Conservation (phyloP, 2,888 invertebrate species). For the Epinotia brunnichana region DNA sequence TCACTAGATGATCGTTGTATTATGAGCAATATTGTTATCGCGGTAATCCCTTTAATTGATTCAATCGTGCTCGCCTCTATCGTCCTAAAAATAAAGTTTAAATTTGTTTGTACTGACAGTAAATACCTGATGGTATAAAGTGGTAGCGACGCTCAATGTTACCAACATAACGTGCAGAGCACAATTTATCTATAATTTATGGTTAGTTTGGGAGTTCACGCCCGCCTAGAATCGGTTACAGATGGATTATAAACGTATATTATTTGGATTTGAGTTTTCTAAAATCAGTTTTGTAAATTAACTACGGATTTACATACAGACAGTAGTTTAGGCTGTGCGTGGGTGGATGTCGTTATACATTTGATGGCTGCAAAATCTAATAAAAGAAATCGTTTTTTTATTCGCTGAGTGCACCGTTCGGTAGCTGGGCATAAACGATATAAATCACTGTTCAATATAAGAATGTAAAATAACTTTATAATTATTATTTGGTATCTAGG, state of each 20-base stretch:
- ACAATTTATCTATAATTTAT: constrained; percentile 66
- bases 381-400: constrained; percentile 32
- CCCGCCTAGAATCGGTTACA: constrained; percentile 61
- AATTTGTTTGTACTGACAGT: constrained; percentile 11
- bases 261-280: constrained; percentile 48
- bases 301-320: constrained; percentile 37
- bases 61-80: not conserved
- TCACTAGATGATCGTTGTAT: constrained; percentile 44
- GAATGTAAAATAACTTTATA: constrained; percentile 15
- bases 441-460: constrained; percentile 17
- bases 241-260: constrained; percentile 58
- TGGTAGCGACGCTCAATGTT: constrained; percentile 62
- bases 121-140: constrained; percentile 43
- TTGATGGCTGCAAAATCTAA: constrained; percentile 39
- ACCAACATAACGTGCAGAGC: constrained; percentile 48
- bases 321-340: constrained; percentile 29
- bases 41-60: constrained; percentile 42
- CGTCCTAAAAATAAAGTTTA: not conserved
- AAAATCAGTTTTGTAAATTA: constrained; percentile 43
- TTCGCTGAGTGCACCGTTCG: constrained; percentile 20
- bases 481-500: no score
- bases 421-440: constrained; percentile 32
- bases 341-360: constrained; percentile 39
- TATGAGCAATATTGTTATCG: constrained; percentile 43
- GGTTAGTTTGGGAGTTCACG: constrained; percentile 57